Percentiles rank a stretch among this genome's conserved stretches.
Conservation (phyloP, 37 sponge, comb jelly and placozoan species). For the Ephydatia muelleri region DNA sequence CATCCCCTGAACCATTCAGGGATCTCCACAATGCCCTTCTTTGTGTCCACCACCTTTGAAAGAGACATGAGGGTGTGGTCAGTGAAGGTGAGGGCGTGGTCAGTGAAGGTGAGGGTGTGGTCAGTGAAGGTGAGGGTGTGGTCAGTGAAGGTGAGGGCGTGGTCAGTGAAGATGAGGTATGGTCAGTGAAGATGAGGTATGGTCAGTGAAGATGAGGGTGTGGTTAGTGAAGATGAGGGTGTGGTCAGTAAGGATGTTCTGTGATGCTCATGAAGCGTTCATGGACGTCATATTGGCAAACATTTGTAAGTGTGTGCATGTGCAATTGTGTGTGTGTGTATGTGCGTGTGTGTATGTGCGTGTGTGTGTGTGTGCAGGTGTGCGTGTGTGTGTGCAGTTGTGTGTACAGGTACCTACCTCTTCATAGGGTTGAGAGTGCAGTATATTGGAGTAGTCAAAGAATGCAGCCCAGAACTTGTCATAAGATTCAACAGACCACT, state of each 20-base stretch:
- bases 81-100: no score
- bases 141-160: no score
- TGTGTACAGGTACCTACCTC: slow-evolving; percentile 54
- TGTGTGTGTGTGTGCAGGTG: neutral
- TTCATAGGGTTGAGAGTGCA: slow-evolving; percentile 69
- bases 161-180: no score
- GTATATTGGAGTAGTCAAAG: slow-evolving; percentile 78
- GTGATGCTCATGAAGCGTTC: no score
- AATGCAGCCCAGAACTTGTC: slow-evolving; percentile 94
- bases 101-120: no score
- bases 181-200: no score
- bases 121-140: no score
- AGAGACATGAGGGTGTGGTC: neutral
- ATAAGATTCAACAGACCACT: slow-evolving; percentile 88
- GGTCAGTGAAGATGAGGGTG: no score
- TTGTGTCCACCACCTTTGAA: slow-evolving; percentile 87
- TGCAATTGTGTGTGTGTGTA: slow-evolving; percentile 14
- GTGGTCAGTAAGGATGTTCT: neutral
- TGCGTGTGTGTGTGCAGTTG: neutral
- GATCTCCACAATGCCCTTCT: slow-evolving; percentile 69
- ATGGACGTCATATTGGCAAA: no score
- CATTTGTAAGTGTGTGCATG: neutral
- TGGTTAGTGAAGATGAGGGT: no score
- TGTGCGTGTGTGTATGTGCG: no score
- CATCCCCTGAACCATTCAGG: slow-evolving; percentile 98